Evolutionary conservation across 2,113 vertebrate genomes (phyloP), one percentile per base, ranked within the genome.

Genomic region (Nothoprocta pentlandii): DNA sequence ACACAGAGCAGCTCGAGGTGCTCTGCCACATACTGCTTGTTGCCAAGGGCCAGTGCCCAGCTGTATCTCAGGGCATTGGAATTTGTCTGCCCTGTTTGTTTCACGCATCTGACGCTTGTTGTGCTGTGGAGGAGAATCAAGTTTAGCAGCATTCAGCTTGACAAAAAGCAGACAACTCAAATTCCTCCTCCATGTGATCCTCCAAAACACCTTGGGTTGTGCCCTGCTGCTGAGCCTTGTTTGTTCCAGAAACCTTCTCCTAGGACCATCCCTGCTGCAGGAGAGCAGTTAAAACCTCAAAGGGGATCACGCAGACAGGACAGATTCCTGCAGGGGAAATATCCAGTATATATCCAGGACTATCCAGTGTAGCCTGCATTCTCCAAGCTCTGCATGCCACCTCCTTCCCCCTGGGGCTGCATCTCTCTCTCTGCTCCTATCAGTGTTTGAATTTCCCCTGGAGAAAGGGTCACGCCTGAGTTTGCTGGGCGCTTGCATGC

Each of bases 21-120:
- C 20, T 92, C 49, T 67, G 59, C 63, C 7, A 10, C 22, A 10
- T 46, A 7, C 58, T 7, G 17, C 39, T 83, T 7, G 5, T 25
- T 85, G 44, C 56, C 0, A 5, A 23, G 21, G 16, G 39, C 83
- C 0, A 2, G 49, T 77, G 68, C 76, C 82, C 46, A 67, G 51
- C 90, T 51, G 25, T 67, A 63, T 70, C 82, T 92, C 61, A 53
- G 70, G 61, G 76, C 61, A 17, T 61, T 86, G 88, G 85, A 83
- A 93, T 95, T 93, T 80, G 49, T 80, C 79, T 86, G 82, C 68
- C 88, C 85, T 59, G 54, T 86, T 90, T 90, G n/a, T 62, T 84
- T 83, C 0, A 2, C 80, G 87, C 1, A 5, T 30, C 77, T 81
- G 67, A 36, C 77, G 68, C 76, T 83, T 85, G 62, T 89, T 96